Base-by-base conservation (phyloP, 2,888 invertebrate genomes). In the Chrysina gloriosa region DNA sequence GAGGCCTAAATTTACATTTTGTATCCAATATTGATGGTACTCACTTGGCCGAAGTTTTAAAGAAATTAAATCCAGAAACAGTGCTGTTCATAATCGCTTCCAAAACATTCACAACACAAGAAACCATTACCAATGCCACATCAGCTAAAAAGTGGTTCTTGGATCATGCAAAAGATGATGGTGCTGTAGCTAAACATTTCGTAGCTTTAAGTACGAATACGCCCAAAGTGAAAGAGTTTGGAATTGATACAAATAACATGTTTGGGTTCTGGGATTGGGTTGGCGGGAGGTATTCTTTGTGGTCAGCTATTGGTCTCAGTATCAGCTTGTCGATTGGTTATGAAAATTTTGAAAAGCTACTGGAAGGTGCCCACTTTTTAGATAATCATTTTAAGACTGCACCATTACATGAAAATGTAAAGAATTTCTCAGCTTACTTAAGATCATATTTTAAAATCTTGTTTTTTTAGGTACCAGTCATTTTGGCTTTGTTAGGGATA, bases 261-360 rank as follows among this genome's bases (percentile, higher is more conserved):
- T 99, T 99, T 85, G 98, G 94, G 19, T 99, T 99, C 84, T 99
- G 99, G 98, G 99, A 99, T 85, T 99, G 98, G 98, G 99, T 99
- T 47, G 99, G 99, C 31, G 99, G 99, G 75, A 91, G 99, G 79
- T 96, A 89, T 80, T 99, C 98, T 0, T 86, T 99, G 6, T 99
- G 99, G 99, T 99, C 98, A 0, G 99, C 99, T 2, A 99, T 99
- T 84, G 99, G 99, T 34, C 86, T 99, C 16, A 97, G 98, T 2
- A 98, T 99, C 81, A 94, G 94, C 2, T 85, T 98, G 36, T 90
- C 94, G 76, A 90, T 99, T 82, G 99, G 98, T 70, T 97, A 90
- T 84, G 95, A 97, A 63, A 97, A 98, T 85, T 99, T 98, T 85
- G 92, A 94, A 83, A 89, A 93, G 77, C 86, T 99, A 25, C 86